Evolutionary conservation across 2,888 invertebrate genomes (phyloP).

Genomic region (Cinara cedri): DNA sequence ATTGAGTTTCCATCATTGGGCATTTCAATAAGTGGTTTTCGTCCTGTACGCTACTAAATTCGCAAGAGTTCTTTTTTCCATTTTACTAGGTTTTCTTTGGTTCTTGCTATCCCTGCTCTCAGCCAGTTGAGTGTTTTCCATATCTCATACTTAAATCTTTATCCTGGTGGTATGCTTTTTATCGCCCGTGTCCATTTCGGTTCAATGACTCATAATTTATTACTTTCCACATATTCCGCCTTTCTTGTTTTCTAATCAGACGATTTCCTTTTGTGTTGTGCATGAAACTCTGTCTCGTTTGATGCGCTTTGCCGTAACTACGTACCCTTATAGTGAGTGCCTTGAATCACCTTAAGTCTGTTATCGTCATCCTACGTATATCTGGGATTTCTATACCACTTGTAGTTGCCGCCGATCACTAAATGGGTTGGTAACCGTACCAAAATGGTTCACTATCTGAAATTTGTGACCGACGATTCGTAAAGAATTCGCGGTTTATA

Average conservation of each 20-base stretch:
- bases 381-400: too few species aligned
- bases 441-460: too few species aligned
- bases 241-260: not conserved
- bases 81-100: too few species aligned
- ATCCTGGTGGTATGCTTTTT: not conserved
- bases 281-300: not conserved
- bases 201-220: not conserved
- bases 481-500: too few species aligned
- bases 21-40: constrained; percentile 1
- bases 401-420: too few species aligned
- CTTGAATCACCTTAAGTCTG: not conserved
- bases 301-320: not conserved
- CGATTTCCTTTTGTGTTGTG: not conserved
- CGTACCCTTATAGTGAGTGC: not conserved
- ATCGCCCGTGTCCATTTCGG: not conserved
- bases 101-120: too few species aligned
- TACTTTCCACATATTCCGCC: constrained; percentile 1
- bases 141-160: not conserved
- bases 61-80: too few species aligned
- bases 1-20: too few species aligned
- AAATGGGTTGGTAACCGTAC: too few species aligned
- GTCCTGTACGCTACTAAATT: too few species aligned
- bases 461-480: too few species aligned
- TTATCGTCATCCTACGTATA: too few species aligned
- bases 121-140: not conserved